A percentile compares a stretch with the other conserved stretches of the same genome.
Evolutionary conservation across 2,797 vertebrate genomes (phyloP).

Genomic region (Pyrocephalus nanus): DNA sequence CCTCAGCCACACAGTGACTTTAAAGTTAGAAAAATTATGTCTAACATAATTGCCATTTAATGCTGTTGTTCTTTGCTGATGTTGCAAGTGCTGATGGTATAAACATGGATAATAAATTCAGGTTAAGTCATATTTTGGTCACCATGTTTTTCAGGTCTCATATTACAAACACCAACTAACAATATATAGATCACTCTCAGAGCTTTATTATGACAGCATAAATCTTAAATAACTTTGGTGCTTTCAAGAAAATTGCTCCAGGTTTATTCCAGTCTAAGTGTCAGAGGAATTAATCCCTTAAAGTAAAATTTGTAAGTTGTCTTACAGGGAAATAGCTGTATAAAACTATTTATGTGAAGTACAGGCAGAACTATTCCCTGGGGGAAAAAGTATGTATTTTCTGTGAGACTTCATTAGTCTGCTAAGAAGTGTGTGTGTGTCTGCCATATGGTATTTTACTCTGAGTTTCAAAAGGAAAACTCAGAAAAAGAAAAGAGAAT

Average conservation of each 20-base stretch:
- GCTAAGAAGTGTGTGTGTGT: constrained; percentile 23
- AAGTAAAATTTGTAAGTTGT: constrained; percentile 17
- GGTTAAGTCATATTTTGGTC: not conserved
- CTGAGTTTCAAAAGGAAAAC: constrained; percentile 44
- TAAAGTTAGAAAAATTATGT: not conserved
- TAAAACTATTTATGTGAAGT: constrained; percentile 40
- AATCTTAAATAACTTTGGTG: not conserved
- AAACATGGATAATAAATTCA: not conserved
- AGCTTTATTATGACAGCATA: not conserved
- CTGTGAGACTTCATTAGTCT: constrained; percentile 66
- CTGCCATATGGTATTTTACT: constrained; percentile 72
- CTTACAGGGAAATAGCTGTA: constrained; percentile 15
- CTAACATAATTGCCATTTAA: not conserved
- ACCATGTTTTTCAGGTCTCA: not conserved
- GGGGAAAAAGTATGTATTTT: constrained; percentile 42
- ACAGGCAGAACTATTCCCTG: constrained; percentile 32
- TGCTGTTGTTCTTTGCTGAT: not conserved
- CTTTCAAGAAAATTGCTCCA: not conserved
- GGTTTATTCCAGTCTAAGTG: not conserved
- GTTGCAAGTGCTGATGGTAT: not conserved
- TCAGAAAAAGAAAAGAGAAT: constrained; percentile 24
- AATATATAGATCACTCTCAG: not conserved
- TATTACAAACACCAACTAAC: not conserved
- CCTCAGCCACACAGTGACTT: not conserved
- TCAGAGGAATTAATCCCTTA: not conserved